phyloP scores from a whole-genome alignment of 2,113 vertebrate genomes.

The Theropithecus gelada region DNA sequence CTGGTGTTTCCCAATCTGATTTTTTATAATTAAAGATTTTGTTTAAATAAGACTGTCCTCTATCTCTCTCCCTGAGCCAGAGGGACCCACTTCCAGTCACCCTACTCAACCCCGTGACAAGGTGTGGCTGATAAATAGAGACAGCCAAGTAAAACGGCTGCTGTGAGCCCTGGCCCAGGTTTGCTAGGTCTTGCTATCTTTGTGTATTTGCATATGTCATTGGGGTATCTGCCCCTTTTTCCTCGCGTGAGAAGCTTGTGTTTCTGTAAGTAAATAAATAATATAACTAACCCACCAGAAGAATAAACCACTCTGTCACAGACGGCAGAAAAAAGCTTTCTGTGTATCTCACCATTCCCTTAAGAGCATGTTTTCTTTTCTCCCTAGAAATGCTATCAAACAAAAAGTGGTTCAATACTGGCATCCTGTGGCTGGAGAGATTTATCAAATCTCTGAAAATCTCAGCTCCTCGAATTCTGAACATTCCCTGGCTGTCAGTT shows the following conservation, averaged over 20 bases:
- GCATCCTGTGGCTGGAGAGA: slow-evolving; percentile 86
- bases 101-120: neutral
- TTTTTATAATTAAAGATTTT: neutral
- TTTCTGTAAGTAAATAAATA: slow-evolving; percentile 49
- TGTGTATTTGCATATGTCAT: neutral
- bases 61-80: neutral
- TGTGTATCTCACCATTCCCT: slow-evolving; percentile 64
- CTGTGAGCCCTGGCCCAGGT: neutral
- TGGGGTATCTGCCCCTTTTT: neutral
- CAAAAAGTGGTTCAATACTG: slow-evolving; percentile 85
- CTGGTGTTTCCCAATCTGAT: neutral
- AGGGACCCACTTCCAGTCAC: neutral
- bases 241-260: neutral
- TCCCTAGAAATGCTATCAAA: neutral
- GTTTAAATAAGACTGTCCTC: slow-evolving; percentile 14
- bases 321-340: slow-evolving; percentile 58
- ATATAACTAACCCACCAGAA: slow-evolving; percentile 59
- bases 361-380: slow-evolving; percentile 70
- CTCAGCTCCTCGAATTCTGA: neutral
- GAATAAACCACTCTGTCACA: slow-evolving; percentile 69
- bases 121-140: neutral
- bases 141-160: slow-evolving; percentile 18
- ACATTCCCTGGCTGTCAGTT: neutral
- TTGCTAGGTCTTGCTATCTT: neutral
- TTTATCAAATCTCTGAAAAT: slow-evolving; percentile 64